Percentiles rank a stretch among this genome's conserved stretches.
Conservation (phyloP, 2,113 vertebrate species). For the Odontophorus gujanensis region DNA sequence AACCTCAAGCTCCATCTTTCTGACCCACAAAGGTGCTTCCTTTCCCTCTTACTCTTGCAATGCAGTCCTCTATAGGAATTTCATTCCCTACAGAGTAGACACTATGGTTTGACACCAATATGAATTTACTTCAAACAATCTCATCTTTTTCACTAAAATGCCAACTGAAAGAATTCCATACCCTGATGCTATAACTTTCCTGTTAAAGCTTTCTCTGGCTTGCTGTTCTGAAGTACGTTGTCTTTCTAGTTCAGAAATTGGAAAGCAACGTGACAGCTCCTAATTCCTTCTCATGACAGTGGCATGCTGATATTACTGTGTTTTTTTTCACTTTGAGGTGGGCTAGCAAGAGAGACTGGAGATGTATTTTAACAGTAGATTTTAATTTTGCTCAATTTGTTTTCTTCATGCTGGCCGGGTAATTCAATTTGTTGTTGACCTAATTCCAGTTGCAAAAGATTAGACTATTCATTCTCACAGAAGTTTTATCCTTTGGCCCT, state of each 20-base stretch:
- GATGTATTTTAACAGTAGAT: not conserved
- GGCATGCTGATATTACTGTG: not conserved
- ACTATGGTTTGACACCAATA: not conserved
- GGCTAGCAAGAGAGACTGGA: not conserved
- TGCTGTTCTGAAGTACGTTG: not conserved
- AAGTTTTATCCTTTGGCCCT: not conserved
- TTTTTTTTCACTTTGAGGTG: not conserved
- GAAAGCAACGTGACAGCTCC: not conserved
- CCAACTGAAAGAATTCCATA: not conserved
- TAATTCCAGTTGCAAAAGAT: not conserved
- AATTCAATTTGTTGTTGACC: constrained; percentile 38
- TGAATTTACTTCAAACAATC: not conserved
- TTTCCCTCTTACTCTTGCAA: not conserved
- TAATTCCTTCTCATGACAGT: not conserved
- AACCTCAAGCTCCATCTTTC: accelerated
- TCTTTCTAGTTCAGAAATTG: not conserved
- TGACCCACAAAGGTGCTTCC: not conserved
- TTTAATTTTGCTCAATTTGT: constrained; percentile 23
- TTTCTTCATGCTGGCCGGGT: not conserved
- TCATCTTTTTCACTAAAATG: not conserved
- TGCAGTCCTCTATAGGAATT: not conserved
- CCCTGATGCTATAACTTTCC: not conserved
- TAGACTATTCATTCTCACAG: not conserved
- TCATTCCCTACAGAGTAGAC: not conserved
- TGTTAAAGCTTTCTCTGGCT: not conserved